Base-by-base conservation (phyloP, 2,888 invertebrate genomes). In the Lampropteryx suffumata region DNA sequence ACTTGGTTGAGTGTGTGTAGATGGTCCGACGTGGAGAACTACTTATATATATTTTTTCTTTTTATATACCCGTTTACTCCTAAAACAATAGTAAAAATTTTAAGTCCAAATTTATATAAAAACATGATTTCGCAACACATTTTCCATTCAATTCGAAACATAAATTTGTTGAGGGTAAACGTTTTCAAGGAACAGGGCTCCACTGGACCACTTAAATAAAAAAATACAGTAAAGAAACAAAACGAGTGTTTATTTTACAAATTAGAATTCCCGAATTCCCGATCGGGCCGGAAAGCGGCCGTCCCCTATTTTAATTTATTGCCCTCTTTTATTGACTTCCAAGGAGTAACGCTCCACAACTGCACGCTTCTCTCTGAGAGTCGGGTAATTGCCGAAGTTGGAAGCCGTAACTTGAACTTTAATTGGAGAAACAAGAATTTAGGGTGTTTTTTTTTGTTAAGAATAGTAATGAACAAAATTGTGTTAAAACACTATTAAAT, bases 311-410 rank as follows among this genome's bases (percentile, higher is more conserved):
- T 70, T 64, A 72, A 71, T 71, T 71, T 65, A 69, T 62, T 46
- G 49, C 58, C 39, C 36, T 53, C 35, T 47, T 54, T 64, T 59
- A 59, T 68, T 62, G 61, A 62, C 53, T 62, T 50, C 12, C 47
- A 14, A 24, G 47, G 56, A 68, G 64, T 64, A 62, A 64, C 55
- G 59, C 55, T 43, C 57, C 43, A 62, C 60, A 59, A 63, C 63
- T 56, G 64, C 65, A 67, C 53, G 63, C 59, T 59, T 49, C 57
- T 71, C 71, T 69, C 61, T 58, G 47, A 45, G 54, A 62, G 64
- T 63, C 57, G 61, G 58, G 51, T 71, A 71, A 72, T 71, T 67
- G 66, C 62, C 60, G 65, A 72, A 72, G 57, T 71, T 70, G 33
- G n/a, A 10, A 57, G 32, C 14, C 34, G 43, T 41, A 50, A 48